phyloP scores from a whole-genome alignment of 1,140 invertebrate species.

The Eufriesea mexicana region DNA sequence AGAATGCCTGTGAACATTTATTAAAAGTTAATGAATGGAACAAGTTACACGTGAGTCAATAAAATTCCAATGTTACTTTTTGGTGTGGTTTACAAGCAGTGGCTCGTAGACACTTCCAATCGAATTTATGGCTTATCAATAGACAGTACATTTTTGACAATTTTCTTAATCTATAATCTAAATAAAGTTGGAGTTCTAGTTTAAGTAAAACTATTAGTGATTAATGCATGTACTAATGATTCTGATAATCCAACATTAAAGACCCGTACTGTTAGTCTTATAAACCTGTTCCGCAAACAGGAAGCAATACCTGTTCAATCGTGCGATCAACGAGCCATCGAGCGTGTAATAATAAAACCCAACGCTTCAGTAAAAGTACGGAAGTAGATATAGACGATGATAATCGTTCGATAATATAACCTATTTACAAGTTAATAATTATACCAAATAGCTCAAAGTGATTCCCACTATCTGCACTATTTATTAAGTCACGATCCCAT shows the following conservation, averaged over 20 bases:
- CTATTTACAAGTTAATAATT: background rate
- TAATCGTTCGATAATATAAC: background rate
- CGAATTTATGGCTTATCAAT: too few species aligned
- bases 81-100: too few species aligned
- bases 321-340: background rate
- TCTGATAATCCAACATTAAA: too few species aligned
- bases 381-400: background rate
- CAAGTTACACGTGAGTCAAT: background rate
- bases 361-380: background rate
- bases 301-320: background rate
- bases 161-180: too few species aligned
- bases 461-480: background rate
- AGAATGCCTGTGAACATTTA: conserved; percentile 61
- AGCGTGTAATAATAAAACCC: background rate
- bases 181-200: too few species aligned
- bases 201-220: too few species aligned
- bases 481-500: background rate
- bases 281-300: background rate
- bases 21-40: conserved; percentile 11
- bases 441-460: too few species aligned
- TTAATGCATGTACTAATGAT: too few species aligned
- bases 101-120: background rate
- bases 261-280: too few species aligned
- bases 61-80: too few species aligned
- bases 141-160: too few species aligned